phyloP scores from a whole-genome alignment of 2,888 invertebrate species.

The Tetramorium bicarinatum region DNA sequence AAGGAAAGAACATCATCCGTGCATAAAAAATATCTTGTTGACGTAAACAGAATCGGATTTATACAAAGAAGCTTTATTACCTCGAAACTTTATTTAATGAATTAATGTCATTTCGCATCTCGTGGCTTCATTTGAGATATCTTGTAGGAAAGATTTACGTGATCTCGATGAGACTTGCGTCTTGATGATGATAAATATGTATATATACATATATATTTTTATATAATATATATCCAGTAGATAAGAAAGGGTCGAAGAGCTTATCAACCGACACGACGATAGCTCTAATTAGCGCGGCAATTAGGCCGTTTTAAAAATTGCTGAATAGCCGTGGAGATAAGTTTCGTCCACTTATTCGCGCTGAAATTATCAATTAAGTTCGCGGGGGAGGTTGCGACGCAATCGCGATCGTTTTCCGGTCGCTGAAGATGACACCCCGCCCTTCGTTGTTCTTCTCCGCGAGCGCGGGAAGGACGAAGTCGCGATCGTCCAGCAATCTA shows the following conservation, averaged over 20 bases:
- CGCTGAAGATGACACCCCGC: not conserved
- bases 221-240: conserved; percentile 18
- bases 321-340: conserved; percentile 35
- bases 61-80: conserved; percentile 11
- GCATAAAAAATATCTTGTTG: not conserved
- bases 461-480: conserved; percentile 5
- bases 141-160: conserved; percentile 22
- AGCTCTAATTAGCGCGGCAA: conserved; percentile 70
- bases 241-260: conserved; percentile 60
- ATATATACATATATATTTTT: not conserved
- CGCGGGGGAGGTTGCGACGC: conserved; percentile 11
- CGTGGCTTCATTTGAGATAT: not conserved
- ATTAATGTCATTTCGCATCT: conserved; percentile 4
- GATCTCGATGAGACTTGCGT: conserved; percentile 7
- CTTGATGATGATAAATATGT: not conserved
- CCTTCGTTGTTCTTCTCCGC: conserved; percentile 29
- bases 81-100: conserved; percentile 1
- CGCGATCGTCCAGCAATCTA: conserved; percentile 73
- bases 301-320: conserved; percentile 65
- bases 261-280: conserved; percentile 66
- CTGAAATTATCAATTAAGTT: conserved; percentile 60
- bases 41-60: not conserved
- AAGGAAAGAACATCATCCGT: not conserved
- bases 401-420: conserved; percentile 17
- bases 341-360: conserved; percentile 39